Evolutionary conservation across 2,113 vertebrate genomes (phyloP).

Genomic region (Oceanodroma tethys): DNA sequence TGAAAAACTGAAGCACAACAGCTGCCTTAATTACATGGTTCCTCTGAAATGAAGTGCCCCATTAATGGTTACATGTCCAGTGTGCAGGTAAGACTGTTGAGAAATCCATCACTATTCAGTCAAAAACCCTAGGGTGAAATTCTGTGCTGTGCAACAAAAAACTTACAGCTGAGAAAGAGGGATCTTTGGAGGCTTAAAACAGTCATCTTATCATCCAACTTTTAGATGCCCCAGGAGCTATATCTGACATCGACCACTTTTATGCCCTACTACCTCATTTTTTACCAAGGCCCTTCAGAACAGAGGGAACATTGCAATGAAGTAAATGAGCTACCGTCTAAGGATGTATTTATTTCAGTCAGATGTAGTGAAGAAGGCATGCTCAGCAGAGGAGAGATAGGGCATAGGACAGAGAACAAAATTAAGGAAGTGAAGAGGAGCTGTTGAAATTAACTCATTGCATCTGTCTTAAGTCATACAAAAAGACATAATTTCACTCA

Average conservation of each 20-base stretch:
- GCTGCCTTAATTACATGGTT: background rate
- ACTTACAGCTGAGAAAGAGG: background rate
- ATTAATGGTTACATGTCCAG: background rate
- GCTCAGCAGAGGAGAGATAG: background rate
- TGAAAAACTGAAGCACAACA: background rate
- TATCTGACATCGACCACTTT: background rate
- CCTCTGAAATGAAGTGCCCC: background rate
- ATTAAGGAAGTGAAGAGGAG: constrained; percentile 3
- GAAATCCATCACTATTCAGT: background rate
- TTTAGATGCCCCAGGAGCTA: constrained; percentile 9
- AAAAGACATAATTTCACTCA: constrained; percentile 42
- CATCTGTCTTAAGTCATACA: constrained; percentile 39
- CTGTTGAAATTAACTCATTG: constrained; percentile 36
- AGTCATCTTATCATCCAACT: background rate
- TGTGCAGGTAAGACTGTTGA: background rate
- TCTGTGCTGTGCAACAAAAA: background rate
- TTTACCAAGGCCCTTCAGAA: background rate
- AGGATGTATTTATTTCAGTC: background rate
- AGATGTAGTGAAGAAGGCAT: background rate
- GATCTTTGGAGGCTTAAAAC: background rate
- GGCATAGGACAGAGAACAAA: background rate
- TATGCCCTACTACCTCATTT: background rate
- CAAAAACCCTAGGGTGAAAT: background rate
- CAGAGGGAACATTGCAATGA: background rate
- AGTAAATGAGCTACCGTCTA: background rate